phyloP scores from a whole-genome alignment of 1,140 invertebrate species.

The Hycleus cichorii region DNA sequence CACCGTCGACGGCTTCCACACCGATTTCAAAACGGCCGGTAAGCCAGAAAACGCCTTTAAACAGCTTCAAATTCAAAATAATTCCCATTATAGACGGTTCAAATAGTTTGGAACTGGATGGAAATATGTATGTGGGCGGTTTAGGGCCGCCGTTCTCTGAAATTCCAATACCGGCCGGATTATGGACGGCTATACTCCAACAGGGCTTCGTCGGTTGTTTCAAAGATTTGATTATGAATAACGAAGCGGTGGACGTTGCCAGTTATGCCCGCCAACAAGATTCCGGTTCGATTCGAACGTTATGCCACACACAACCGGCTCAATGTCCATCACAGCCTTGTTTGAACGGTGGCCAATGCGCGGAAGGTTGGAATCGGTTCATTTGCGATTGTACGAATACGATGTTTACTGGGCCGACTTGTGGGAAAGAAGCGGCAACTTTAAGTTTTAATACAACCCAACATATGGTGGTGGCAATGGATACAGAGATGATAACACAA shows the following conservation, averaged over 20 bases:
- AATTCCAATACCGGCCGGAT: slow-evolving; percentile 67
- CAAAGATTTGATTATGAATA: slow-evolving; percentile 86
- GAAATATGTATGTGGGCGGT: slow-evolving; percentile 84
- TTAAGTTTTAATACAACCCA: slow-evolving; percentile 84
- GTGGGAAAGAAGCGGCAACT: slow-evolving; percentile 84
- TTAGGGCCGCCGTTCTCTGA: slow-evolving; percentile 68
- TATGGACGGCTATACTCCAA: slow-evolving; percentile 85
- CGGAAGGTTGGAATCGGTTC: slow-evolving; percentile 94
- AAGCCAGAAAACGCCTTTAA: background rate
- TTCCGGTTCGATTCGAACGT: slow-evolving; percentile 75
- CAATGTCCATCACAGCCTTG: slow-evolving; percentile 83
- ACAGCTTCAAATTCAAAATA: background rate
- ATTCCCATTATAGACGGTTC: slow-evolving; percentile 59
- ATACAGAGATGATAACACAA: slow-evolving; percentile 76
- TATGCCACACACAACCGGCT: slow-evolving; percentile 71
- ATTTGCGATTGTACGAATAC: slow-evolving; percentile 92
- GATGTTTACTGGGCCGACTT: slow-evolving; percentile 82
- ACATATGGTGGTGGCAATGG: slow-evolving; percentile 53
- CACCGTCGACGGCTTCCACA: slow-evolving; percentile 80
- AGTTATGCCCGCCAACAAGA: slow-evolving; percentile 84
- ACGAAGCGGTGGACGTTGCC: slow-evolving; percentile 85
- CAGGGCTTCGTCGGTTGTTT: slow-evolving; percentile 94
- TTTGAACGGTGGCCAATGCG: slow-evolving; percentile 81
- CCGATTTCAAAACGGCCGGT: slow-evolving; percentile 86
- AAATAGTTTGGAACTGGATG: slow-evolving; percentile 80